Evolutionary conservation across 1,140 invertebrate species (phyloP).

Genomic region (Caenorhabditis brenneri): DNA sequence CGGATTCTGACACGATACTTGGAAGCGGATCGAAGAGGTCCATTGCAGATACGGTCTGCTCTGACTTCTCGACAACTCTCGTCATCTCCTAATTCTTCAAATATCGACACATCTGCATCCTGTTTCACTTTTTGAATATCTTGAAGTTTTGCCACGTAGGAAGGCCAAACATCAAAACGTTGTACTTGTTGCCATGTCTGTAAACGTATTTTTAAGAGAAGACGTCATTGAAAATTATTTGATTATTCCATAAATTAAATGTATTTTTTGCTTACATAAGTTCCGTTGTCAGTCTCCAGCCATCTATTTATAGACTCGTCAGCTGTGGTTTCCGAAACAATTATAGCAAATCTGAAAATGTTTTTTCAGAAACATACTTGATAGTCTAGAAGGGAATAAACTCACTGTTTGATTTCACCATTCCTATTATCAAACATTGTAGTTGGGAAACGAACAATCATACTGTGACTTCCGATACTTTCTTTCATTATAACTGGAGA

Average conservation of each 20-base stretch:
- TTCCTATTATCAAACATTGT: constrained; percentile 60
- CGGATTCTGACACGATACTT: constrained; percentile 66
- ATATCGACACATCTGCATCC: constrained; percentile 48
- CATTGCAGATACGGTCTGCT: constrained; percentile 61
- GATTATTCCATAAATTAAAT: not conserved
- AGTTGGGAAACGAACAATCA: constrained; percentile 56
- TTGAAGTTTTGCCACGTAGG: constrained; percentile 60
- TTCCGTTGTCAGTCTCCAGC: constrained; percentile 46
- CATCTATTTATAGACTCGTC: constrained; percentile 57
- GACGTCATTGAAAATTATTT: not conserved
- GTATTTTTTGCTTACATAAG: constrained; percentile 49
- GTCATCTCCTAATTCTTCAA: constrained; percentile 54
- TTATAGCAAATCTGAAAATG: constrained; percentile 56
- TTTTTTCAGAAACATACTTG: too few relatives aligned
- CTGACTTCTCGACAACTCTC: constrained; percentile 54
- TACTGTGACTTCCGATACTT: constrained; percentile 32
- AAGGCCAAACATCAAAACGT: constrained; percentile 64
- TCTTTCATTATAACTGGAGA: constrained; percentile 28
- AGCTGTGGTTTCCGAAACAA: constrained; percentile 62
- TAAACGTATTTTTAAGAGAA: constrained; percentile 52
- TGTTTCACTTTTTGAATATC: constrained; percentile 38
- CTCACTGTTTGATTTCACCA: constrained; percentile 56
- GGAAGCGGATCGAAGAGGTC: constrained; percentile 62
- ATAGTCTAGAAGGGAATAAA: not conserved
- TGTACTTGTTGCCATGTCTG: constrained; percentile 67